A percentile compares a stretch with the other conserved stretches of the same genome.
phyloP scores from a whole-genome alignment of 23 tunicate species.

The Ascidia mentula region DNA sequence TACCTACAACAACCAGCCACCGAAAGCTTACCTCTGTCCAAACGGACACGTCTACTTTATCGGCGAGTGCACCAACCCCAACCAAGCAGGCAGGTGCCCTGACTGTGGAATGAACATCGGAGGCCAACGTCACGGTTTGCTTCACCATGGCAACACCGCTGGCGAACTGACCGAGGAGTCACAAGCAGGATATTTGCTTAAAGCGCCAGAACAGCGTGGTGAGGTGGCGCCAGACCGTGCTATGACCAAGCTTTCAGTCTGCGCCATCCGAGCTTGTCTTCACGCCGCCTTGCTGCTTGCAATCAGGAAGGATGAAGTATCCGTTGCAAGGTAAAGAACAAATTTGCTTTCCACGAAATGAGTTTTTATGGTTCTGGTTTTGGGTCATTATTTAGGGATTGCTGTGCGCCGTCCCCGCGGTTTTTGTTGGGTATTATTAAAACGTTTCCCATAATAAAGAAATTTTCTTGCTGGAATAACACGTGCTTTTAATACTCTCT shows the following conservation, averaged over 20 bases:
- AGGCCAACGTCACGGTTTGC: constrained; percentile 23
- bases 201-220: neutral
- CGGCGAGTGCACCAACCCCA: constrained; percentile 57
- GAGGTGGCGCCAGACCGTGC: constrained; percentile 35
- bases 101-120: constrained; percentile 65
- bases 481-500: no score
- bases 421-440: no score
- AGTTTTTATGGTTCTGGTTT: no score
- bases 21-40: constrained; percentile 58
- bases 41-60: constrained; percentile 72
- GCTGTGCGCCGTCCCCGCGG: no score
- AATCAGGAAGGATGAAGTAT: neutral
- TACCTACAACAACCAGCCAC: constrained; percentile 11
- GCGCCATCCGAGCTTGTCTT: constrained; percentile 32
- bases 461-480: no score
- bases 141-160: constrained; percentile 38
- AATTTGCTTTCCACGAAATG: neutral
- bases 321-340: neutral
- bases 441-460: no score
- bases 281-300: constrained; percentile 41
- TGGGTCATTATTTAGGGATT: no score
- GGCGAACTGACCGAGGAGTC: constrained; percentile 47
- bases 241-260: constrained; percentile 35
- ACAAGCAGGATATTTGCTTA: constrained; percentile 61
- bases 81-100: constrained; percentile 51